A percentile compares a stretch with the other conserved stretches of the same genome.
Conservation (phyloP, 2,797 vertebrate genomes). For the Syncerus caffer region DNA sequence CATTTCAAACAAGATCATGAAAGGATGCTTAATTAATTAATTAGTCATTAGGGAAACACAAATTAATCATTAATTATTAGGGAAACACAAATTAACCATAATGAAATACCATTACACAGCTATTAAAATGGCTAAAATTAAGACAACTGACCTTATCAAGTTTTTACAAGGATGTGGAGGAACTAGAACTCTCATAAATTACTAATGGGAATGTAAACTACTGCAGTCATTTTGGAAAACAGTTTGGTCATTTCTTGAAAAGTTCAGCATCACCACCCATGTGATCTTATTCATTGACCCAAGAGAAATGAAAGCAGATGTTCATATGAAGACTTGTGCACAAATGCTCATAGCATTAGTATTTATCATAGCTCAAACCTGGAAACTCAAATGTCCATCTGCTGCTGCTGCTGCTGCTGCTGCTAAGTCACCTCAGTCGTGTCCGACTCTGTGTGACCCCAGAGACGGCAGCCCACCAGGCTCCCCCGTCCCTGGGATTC, state of each 20-base stretch:
- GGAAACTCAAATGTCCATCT: not conserved
- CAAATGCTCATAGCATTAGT: not conserved
- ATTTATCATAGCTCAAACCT: not conserved
- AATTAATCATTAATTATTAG: not conserved
- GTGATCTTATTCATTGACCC: not conserved
- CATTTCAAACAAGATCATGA: not conserved
- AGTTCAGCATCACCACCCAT: not conserved
- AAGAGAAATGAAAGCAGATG: not conserved
- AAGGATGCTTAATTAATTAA: not conserved
- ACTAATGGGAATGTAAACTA: not conserved
- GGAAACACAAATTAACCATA: not conserved
- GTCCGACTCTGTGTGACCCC: too few species aligned
- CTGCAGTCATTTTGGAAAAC: not conserved
- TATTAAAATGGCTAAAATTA: not conserved
- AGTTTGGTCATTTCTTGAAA: not conserved
- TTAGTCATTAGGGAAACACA: not conserved
- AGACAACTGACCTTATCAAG: not conserved
- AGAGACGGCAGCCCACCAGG: too few species aligned
- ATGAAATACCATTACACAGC: not conserved
- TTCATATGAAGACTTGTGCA: not conserved
- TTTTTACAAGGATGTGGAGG: not conserved
- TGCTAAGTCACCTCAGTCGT: too few species aligned
- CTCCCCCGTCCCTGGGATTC: too few species aligned
- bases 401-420: too few species aligned
- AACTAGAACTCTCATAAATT: not conserved